phyloP scores from a whole-genome alignment of 2,113 vertebrate species.

The Nycticryphes semicollaris region DNA sequence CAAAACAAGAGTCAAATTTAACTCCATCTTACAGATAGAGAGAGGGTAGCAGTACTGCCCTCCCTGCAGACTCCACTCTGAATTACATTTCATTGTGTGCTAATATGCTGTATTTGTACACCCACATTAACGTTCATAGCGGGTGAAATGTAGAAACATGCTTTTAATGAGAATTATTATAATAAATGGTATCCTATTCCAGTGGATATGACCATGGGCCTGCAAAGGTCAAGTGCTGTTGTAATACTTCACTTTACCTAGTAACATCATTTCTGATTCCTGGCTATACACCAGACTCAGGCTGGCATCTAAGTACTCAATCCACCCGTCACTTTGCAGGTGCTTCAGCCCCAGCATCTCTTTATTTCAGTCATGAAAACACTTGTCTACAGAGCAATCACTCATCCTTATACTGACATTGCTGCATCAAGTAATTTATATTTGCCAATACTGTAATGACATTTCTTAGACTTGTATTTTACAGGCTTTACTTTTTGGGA shows the following conservation, averaged over 20 bases:
- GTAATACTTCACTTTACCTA: not conserved
- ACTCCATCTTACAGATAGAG: not conserved
- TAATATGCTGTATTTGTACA: not conserved
- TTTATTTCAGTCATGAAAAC: conserved; percentile 31
- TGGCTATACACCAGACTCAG: not conserved
- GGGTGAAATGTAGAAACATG: not conserved
- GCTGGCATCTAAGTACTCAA: not conserved
- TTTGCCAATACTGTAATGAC: conserved; percentile 30
- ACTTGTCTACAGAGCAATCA: not conserved
- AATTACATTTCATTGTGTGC: not conserved
- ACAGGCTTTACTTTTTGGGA: not conserved
- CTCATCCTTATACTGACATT: conserved; percentile 34
- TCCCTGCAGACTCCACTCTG: not conserved
- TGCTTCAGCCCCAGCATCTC: not conserved
- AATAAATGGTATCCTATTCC: not conserved
- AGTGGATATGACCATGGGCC: not conserved
- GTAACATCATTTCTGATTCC: not conserved
- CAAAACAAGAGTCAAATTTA: not conserved
- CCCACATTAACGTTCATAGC: not conserved
- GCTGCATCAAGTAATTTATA: conserved; percentile 6
- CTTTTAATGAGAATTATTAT: not conserved
- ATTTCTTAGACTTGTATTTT: conserved; percentile 12
- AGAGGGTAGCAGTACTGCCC: not conserved
- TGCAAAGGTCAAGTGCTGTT: not conserved
- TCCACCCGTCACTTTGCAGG: not conserved